phyloP scores from a whole-genome alignment of 2,797 vertebrate genomes.

The Pipistrellus kuhlii region DNA sequence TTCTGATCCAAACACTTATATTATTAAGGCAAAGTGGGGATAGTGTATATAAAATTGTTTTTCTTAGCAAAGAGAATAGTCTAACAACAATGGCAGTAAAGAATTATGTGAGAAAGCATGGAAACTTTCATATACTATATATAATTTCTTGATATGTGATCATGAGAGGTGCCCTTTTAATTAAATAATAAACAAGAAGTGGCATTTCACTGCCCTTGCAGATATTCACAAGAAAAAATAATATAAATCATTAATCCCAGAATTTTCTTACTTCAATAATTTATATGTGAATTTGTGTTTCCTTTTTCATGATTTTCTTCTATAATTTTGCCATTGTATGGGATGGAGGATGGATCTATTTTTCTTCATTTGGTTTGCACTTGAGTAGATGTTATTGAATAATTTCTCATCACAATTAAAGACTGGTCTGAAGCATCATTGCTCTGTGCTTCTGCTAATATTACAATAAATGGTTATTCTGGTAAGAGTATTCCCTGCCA shows the following conservation, averaged over 20 bases:
- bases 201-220: neutral
- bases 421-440: neutral
- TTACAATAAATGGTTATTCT: neutral
- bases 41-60: constrained; percentile 28
- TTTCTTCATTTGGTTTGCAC: neutral
- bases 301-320: constrained; percentile 34
- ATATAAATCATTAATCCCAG: constrained; percentile 48
- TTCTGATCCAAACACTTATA: constrained; percentile 71
- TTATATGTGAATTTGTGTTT: neutral
- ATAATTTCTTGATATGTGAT: neutral
- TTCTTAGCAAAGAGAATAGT: constrained; percentile 16
- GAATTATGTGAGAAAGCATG: neutral
- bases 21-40: neutral
- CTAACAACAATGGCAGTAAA: neutral
- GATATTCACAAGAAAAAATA: neutral
- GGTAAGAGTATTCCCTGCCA: neutral
- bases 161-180: constrained; percentile 23
- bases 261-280: neutral
- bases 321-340: constrained; percentile 54
- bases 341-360: constrained; percentile 43
- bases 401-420: constrained; percentile 40
- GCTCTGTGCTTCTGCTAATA: neutral
- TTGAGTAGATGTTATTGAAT: neutral
- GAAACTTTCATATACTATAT: constrained; percentile 59
- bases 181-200: neutral